A percentile compares a stretch with the other conserved stretches of the same genome.
Conservation (phyloP, 2,797 vertebrate genomes). For the Bufotes viridis region DNA sequence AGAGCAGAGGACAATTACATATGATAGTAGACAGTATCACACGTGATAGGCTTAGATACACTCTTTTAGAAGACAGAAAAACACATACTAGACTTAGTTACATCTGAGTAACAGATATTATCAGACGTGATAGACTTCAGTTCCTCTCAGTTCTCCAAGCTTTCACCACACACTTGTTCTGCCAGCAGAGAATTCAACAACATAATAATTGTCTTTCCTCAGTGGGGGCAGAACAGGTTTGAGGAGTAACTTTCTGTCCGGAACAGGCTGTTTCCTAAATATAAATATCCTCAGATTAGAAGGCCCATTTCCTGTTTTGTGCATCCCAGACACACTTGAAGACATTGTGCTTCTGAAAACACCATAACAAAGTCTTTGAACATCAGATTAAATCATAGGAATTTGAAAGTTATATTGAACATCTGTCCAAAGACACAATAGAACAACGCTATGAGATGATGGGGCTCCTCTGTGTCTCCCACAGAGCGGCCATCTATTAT, state of each 20-base stretch:
- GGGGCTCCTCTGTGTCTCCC: neutral
- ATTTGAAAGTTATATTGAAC: neutral
- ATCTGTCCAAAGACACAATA: neutral
- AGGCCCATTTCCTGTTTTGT: neutral
- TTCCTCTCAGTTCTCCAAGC: neutral
- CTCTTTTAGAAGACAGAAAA: neutral
- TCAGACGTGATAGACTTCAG: neutral
- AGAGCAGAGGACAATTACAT: too few relatives aligned
- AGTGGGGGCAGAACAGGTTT: neutral
- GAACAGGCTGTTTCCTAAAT: neutral
- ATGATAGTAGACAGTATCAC: neutral
- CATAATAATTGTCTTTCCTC: neutral
- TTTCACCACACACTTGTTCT: neutral
- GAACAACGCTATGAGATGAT: neutral
- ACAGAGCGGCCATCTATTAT: neutral
- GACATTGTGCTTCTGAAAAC: neutral
- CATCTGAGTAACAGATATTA: neutral
- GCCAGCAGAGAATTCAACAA: neutral
- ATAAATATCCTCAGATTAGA: neutral
- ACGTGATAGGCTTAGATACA: neutral
- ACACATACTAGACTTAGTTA: neutral
- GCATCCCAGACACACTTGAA: neutral
- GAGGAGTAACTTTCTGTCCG: neutral
- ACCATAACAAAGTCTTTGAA: neutral
- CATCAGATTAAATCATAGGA: neutral